phyloP scores from a whole-genome alignment of 2,797 vertebrate genomes.

The Micrastur ruficollis region DNA sequence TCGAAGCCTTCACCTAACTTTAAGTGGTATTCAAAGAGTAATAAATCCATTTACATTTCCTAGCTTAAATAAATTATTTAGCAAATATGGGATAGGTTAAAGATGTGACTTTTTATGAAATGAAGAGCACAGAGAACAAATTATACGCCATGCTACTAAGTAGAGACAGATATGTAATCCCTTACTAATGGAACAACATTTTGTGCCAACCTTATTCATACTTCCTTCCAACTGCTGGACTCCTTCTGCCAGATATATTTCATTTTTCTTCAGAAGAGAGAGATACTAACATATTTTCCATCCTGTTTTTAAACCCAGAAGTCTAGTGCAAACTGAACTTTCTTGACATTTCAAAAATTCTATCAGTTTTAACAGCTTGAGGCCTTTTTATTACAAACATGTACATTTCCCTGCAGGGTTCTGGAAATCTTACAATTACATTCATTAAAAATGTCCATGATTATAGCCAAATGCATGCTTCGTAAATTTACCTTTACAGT shows the following conservation, averaged over 20 bases:
- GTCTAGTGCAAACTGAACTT: slow-evolving; percentile 65
- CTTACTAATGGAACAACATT: slow-evolving; percentile 26
- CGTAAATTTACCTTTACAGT: slow-evolving; percentile 41
- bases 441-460: slow-evolving; percentile 62
- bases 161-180: slow-evolving; percentile 44
- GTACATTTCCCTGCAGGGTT: slow-evolving; percentile 60
- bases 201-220: slow-evolving; percentile 60
- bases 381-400: slow-evolving; percentile 65
- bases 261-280: slow-evolving; percentile 59
- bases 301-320: slow-evolving; percentile 66
- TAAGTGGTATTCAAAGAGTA: neutral
- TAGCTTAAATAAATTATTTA: slow-evolving; percentile 14
- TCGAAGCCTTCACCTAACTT: slow-evolving; percentile 1
- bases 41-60: neutral
- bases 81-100: neutral
- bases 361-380: slow-evolving; percentile 76
- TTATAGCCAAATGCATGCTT: slow-evolving; percentile 44
- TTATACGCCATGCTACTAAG: slow-evolving; percentile 44
- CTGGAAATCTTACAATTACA: slow-evolving; percentile 64
- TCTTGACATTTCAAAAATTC: slow-evolving; percentile 69
- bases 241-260: slow-evolving; percentile 56
- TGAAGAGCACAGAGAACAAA: neutral
- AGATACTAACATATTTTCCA: slow-evolving; percentile 57
- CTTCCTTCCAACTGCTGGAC: slow-evolving; percentile 50
- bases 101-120: slow-evolving; percentile 18